These are phyloP conservation scores for Octopus bimaculoides DNA, from an alignment of 1,140 invertebrate genomes.

Conservation along the genomic window DNA sequence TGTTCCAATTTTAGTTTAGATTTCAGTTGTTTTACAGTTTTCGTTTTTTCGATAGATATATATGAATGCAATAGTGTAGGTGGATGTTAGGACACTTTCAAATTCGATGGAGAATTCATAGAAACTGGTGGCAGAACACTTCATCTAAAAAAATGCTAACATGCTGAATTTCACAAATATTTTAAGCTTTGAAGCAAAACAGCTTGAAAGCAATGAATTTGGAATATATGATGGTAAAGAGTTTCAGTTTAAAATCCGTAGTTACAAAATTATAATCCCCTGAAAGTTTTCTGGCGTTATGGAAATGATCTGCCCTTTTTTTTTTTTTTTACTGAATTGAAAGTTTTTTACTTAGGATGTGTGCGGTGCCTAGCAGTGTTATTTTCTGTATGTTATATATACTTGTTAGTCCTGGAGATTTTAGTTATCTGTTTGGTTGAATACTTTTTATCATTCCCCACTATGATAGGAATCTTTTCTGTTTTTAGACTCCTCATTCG, in stretches of 20 bases:
- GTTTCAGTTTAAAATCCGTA: conserved; percentile 61
- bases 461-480: no score
- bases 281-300: conserved; percentile 63
- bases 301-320: conserved; percentile 61
- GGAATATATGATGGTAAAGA: conserved; percentile 63
- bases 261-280: conserved; percentile 55
- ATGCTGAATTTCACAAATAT: conserved; percentile 63
- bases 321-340: no score
- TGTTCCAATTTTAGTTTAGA: no score
- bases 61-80: conserved; percentile 64
- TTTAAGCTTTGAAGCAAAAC: conserved; percentile 39
- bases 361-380: no score
- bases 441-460: no score
- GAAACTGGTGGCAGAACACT: conserved; percentile 66
- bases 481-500: no score
- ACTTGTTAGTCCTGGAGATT: no score
- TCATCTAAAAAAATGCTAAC: conserved; percentile 65
- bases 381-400: no score
- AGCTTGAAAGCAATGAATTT: conserved; percentile 20
- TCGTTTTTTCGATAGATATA: no score
- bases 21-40: no score
- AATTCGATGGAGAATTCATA: conserved; percentile 60
- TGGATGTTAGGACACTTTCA: conserved; percentile 62
- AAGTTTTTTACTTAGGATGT: no score
- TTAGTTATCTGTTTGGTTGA: no score